Base-by-base conservation (phyloP, 2,797 vertebrate genomes). In the Melanotaenia pygmaea region DNA sequence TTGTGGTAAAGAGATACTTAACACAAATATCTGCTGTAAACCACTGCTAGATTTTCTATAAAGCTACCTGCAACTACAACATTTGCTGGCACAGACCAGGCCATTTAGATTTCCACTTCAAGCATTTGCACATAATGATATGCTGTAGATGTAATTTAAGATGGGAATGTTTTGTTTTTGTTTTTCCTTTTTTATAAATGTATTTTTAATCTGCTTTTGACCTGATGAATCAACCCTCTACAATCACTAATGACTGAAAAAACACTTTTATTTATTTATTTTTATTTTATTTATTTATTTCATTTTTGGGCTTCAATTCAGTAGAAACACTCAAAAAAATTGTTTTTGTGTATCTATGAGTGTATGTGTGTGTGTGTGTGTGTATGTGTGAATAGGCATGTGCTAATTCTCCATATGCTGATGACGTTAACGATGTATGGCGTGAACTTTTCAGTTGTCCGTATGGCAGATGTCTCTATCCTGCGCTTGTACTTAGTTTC, bases 401-500 rank as follows among this genome's bases (percentile, higher is more conserved):
- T 62, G 64, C n/a, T n/a, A 70, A 20, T 69, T 59, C 40, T 80
- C 72, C 67, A 40, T 50, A 40, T 70, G 67, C 72, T 59, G 65
- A 80, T 77, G 83, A 80, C 72, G 70, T 78, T 85, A 68, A 86
- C 88, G 86, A 90, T 81, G 59, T 83, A 92, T 45, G 66, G 79
- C 70, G 72, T 75, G 78, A 84, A 70, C 67, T 60, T 78, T 90
- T 85, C 59, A 62, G 40, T 80, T 80, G 81, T 85, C 74, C 64
- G 50, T 83, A 73, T 72, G 69, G 69, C 67, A 85, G 77, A 83
- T 83, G 87, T 35, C 62, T 80, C 63, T 2, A 14, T 32, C 67
- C 57, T 76, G 64, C 53, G 12, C 65, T 73, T 43, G 59, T 57
- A 71, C 65, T 12, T 54, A 26, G 58, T 87, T 89, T 81, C 56